Base-by-base conservation (phyloP, 1,140 invertebrate genomes). In the Cherax quadricarinatus region DNA sequence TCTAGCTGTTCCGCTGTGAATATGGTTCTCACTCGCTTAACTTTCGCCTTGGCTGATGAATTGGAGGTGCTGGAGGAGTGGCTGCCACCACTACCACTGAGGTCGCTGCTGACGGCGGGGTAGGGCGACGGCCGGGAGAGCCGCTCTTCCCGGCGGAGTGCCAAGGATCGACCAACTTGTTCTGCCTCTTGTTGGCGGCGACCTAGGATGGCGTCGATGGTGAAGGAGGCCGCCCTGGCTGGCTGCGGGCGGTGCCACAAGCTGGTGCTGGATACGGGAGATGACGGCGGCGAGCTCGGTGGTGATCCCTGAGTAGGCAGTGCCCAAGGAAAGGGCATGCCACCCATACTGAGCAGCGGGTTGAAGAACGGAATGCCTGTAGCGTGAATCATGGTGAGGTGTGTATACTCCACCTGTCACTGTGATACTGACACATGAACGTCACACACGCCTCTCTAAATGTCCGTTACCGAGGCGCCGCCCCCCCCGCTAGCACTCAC, bases 1-100 rank as follows among this genome's bases (percentile, higher is more conserved):
- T 99, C 99, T 91, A 99, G 95, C 95, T 99, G 97, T 95, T 99
- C 99, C 95, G 99, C 99, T 0, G 99, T 99, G 95, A 99, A 99
- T 3, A 99, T 99, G 0, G 99, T 99, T 92, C 99, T 96, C 0
- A 99, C 99, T 92, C 99, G 95, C 92, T 98, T 95, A 0, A 98
- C 98, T 95, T 99, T 99, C 0, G 97, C 97, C 5, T 97, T 96
- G 62, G 91, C 80, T 70, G 86, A 92, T 57, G 80, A 41, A 9
- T 73, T 88, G 9, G 78, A 73, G 60, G 30, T 41, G 62, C 66
- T 82, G 81, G 24, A 41, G 49, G 88, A 78, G 51, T 90, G 79
- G n/a, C 24, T 18, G 53, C 81, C 92, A 85, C 51, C 80, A 62
- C 41, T 70, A 0, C 96, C 96, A 95, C 70, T 96, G 94, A 93